These are phyloP conservation scores for Rhombomys opimus DNA, from an alignment of 2,113 vertebrate species.

Conservation along the genomic window DNA sequence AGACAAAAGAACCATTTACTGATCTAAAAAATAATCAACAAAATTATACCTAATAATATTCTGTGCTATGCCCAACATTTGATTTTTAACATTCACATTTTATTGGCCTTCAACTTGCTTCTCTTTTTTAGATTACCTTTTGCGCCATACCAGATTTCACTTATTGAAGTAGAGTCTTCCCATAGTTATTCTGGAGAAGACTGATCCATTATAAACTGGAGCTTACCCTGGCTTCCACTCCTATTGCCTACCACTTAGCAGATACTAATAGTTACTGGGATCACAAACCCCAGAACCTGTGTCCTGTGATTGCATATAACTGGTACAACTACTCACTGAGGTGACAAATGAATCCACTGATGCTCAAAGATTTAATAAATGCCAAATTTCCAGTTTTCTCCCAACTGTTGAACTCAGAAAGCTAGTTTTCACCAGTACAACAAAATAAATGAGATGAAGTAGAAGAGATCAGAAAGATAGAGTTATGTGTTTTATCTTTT, in stretches of 20 bases:
- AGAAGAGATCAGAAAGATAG: not conserved
- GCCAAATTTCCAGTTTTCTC: conserved; percentile 2
- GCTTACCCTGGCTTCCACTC: not conserved
- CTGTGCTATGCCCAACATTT: not conserved
- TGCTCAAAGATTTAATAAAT: not conserved
- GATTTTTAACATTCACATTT: not conserved
- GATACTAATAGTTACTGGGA: not conserved
- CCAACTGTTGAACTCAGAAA: not conserved
- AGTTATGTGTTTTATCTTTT: not conserved
- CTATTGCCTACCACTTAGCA: not conserved
- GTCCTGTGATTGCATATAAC: not conserved
- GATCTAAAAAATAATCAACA: no score
- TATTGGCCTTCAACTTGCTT: not conserved
- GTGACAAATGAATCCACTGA: not conserved
- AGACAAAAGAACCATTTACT: not conserved
- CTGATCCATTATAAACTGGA: not conserved
- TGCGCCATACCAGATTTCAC: not conserved
- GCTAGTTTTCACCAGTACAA: not conserved
- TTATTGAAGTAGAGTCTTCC: not conserved
- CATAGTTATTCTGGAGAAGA: not conserved
- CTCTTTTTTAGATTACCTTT: not conserved
- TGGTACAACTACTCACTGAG: not conserved
- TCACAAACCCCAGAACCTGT: not conserved
- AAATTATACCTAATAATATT: not conserved
- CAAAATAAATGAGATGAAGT: not conserved